phyloP scores from a whole-genome alignment of 2,888 invertebrate species.

The Oligia latruncula region DNA sequence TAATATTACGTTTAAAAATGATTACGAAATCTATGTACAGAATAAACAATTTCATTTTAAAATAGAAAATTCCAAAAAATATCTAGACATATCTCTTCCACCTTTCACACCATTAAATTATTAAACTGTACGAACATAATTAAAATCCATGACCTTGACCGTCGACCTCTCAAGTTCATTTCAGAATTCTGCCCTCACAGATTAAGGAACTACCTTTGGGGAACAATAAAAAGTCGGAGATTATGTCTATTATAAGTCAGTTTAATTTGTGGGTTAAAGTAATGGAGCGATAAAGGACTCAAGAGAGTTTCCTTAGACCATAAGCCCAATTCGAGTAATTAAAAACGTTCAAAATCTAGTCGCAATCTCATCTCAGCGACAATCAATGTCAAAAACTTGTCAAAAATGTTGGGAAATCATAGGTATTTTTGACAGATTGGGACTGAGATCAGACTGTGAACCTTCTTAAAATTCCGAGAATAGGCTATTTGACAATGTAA shows the following conservation, averaged over 20 bases:
- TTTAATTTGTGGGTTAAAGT: slow-evolving; percentile 12
- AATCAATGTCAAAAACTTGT: neutral
- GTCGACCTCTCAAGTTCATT: slow-evolving; percentile 6
- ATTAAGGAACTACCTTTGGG: neutral
- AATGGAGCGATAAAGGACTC: neutral
- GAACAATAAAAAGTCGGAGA: slow-evolving; percentile 18
- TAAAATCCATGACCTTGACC: neutral
- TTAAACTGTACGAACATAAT: neutral
- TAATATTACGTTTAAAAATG: too few relatives aligned
- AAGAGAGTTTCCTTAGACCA: neutral
- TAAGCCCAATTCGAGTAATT: neutral
- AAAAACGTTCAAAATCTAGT: neutral
- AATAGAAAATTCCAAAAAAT: neutral
- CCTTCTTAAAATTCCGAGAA: too few relatives aligned
- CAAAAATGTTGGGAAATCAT: neutral
- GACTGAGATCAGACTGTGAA: too few relatives aligned
- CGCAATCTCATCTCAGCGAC: neutral
- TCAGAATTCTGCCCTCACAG: neutral
- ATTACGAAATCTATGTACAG: too few relatives aligned
- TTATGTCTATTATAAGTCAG: slow-evolving; percentile 1
- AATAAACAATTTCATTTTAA: too few relatives aligned
- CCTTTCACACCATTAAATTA: neutral
- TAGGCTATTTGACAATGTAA: too few relatives aligned
- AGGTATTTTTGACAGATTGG: too few relatives aligned
- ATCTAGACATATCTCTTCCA: too few relatives aligned